Percentiles rank a stretch among this genome's conserved stretches.
Evolutionary conservation across 2,797 vertebrate genomes (phyloP).

Genomic region (Liasis olivaceus): DNA sequence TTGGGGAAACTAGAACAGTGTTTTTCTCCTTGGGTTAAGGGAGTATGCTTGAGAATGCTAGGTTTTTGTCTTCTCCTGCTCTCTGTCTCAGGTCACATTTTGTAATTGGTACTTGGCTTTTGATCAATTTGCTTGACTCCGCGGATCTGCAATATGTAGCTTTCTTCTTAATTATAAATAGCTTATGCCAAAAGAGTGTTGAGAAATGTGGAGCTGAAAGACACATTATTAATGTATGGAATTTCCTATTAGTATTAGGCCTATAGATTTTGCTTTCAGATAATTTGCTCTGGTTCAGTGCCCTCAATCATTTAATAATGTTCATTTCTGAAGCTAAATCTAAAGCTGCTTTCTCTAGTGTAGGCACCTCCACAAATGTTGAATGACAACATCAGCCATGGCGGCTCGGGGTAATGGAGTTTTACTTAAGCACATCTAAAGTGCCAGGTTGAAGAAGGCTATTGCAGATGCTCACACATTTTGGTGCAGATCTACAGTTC

Average conservation of each 20-base stretch:
- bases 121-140: slow-evolving; percentile 1
- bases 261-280: slow-evolving; percentile 7
- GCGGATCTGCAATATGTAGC: background rate
- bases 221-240: slow-evolving; percentile 14
- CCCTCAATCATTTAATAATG: background rate
- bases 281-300: background rate
- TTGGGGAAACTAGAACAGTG: background rate
- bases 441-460: background rate
- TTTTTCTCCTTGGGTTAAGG: background rate
- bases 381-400: background rate
- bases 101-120: slow-evolving; percentile 19
- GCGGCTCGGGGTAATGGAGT: background rate
- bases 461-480: background rate
- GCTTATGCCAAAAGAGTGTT: slow-evolving; percentile 15
- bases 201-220: slow-evolving; percentile 18
- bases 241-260: slow-evolving; percentile 26
- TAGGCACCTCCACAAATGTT: background rate
- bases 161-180: slow-evolving; percentile 34
- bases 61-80: background rate
- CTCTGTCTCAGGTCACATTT: background rate
- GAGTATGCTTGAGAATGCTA: background rate
- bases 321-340: background rate
- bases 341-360: background rate
- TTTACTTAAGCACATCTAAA: background rate
- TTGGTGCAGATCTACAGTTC: background rate